These are phyloP conservation scores for Pocillopora meandrina DNA, from an alignment of 92 coral and sea anemone species.

Conservation along the genomic window DNA sequence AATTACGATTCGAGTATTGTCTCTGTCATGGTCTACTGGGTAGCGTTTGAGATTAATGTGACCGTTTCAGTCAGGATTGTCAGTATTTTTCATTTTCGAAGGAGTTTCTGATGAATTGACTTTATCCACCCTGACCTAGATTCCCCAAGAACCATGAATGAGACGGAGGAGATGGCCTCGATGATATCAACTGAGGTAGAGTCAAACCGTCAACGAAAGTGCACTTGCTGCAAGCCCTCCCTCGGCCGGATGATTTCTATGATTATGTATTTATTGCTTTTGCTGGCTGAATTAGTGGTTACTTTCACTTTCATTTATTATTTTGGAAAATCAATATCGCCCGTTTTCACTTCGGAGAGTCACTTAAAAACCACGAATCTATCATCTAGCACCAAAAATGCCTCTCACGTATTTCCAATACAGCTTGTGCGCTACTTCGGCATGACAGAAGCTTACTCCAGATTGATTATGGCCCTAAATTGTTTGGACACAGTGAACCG, in stretches of 20 bases:
- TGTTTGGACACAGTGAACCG: background rate
- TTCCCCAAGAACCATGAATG: background rate
- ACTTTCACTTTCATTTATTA: background rate
- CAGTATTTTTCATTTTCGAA: background rate
- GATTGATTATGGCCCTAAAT: background rate
- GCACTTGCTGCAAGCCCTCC: background rate
- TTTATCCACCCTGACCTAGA: background rate
- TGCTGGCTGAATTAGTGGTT: background rate
- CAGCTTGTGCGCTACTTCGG: slow-evolving; percentile 2
- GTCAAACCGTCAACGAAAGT: background rate
- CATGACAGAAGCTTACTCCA: background rate
- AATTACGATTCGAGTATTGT: background rate
- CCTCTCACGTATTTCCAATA: background rate
- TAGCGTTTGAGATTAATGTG: background rate
- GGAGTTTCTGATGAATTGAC: background rate
- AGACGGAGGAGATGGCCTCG: background rate
- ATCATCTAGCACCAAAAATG: background rate
- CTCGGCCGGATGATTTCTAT: background rate
- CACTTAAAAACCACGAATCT: too few species aligned
- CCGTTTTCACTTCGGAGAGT: too few species aligned
- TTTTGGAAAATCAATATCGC: too few species aligned
- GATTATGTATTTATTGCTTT: background rate
- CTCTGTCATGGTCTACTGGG: background rate
- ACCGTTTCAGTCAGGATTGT: background rate
- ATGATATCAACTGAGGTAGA: background rate